phyloP scores from a whole-genome alignment of 1,140 invertebrate genomes.

The Caenorhabditis elegans region WBcel235 BX284604.4:11974001-11974500 shows the following conservation, averaged over 20 bases:
- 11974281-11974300: constrained; percentile 68
- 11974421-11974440: constrained; percentile 85
- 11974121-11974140: constrained; percentile 70
- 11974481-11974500: background rate
- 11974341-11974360: constrained; percentile 95
- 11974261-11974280: constrained; percentile 85
- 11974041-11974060: constrained; percentile 39
- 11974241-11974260: constrained; percentile 79
- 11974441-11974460: background rate
- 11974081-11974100: constrained; percentile 50
- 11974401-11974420: constrained; percentile 67
- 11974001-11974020: no score
- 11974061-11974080: constrained; percentile 51
- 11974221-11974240: constrained; percentile 80
- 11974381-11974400: constrained; percentile 16
- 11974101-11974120: constrained; percentile 66
- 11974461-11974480: background rate
- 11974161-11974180: background rate
- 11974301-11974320: constrained; percentile 80
- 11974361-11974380: constrained; percentile 87
- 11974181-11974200: no score
- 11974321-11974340: constrained; percentile 86
- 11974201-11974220: constrained; percentile 73
- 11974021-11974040: no score
- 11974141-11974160: constrained; percentile 42